Conservation (phyloP, 1,140 invertebrate species). For the Drosophila lacteicornis region DNA sequence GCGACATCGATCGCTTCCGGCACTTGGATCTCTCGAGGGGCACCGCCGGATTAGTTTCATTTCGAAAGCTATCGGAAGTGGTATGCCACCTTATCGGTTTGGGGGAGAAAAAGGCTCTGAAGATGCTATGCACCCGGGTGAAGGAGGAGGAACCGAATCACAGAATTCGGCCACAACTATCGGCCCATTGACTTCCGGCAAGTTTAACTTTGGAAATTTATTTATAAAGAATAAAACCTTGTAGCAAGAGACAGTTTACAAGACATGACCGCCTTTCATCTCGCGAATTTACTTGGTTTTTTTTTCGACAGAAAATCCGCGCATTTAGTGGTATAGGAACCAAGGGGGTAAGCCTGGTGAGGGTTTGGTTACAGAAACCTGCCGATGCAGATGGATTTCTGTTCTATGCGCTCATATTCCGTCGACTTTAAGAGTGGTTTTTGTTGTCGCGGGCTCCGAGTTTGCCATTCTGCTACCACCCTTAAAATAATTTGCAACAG, state of each 20-base stretch:
- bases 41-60: slow-evolving; percentile 64
- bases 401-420: no score
- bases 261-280: no score
- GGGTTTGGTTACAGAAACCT: not conserved
- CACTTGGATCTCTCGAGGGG: slow-evolving; percentile 70
- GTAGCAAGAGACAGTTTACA: no score
- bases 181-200: not conserved
- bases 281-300: no score
- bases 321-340: no score
- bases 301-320: no score
- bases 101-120: slow-evolving; percentile 28
- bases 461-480: no score
- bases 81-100: slow-evolving; percentile 63
- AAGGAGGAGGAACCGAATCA: slow-evolving; percentile 6
- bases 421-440: no score
- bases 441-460: no score
- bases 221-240: slow-evolving; percentile 6
- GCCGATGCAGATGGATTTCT: no score
- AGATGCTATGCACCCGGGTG: slow-evolving; percentile 1
- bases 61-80: slow-evolving; percentile 35
- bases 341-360: no score
- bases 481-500: no score
- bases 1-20: slow-evolving; percentile 70
- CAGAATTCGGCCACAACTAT: not conserved
- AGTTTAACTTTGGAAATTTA: not conserved